Base-by-base conservation (phyloP, 2,888 invertebrate genomes). In the Athripsodes cinereus region DNA sequence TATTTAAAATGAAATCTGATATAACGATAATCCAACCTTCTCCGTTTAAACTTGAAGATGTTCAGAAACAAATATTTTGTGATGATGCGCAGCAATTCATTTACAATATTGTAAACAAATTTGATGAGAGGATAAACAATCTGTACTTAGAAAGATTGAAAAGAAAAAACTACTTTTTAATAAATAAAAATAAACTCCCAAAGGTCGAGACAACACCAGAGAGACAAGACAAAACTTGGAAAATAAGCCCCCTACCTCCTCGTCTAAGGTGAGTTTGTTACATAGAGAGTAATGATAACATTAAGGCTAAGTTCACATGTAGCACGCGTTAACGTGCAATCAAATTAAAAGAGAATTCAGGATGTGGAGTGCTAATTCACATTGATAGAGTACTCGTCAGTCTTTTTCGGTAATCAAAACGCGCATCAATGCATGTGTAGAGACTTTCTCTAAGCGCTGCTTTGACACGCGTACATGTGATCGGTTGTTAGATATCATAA, bases 71-170 rank as follows among this genome's bases (percentile, higher is more conserved):
- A 53, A 70, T 86, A 59, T 82, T 86, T 66, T 79, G 78, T 55
- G 71, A 75, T 26, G 78, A 74, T n/a, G 81, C 83, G 35, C 68
- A 81, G 44, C 70, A 79, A 48, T 85, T 86, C 70, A 65, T 86
- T 55, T 70, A 70, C 3, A 75, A 80, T 59, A 71, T 86, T 18
- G 75, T 80, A 52, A 67, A 68, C 22, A 66, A 75, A 60, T 83
- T 83, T 69, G 76, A 81, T 66, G 62, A 67, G 52, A 70, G 76
- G 68, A 74, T 82, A 34, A 76, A 79, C 22, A 63, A 73, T 62
- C 70, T 83, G 44, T 79, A 72, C 64, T 74, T 69, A 60, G 69
- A 73, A 51, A 72, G 82, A 58, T 66, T 73, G 26, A 68, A 68
- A 53, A 72, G 72, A 53, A 72, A 72, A 57, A 69, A 73, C 16